phyloP scores from a whole-genome alignment of 2,888 invertebrate genomes.

The Xestia c-nigrum region DNA sequence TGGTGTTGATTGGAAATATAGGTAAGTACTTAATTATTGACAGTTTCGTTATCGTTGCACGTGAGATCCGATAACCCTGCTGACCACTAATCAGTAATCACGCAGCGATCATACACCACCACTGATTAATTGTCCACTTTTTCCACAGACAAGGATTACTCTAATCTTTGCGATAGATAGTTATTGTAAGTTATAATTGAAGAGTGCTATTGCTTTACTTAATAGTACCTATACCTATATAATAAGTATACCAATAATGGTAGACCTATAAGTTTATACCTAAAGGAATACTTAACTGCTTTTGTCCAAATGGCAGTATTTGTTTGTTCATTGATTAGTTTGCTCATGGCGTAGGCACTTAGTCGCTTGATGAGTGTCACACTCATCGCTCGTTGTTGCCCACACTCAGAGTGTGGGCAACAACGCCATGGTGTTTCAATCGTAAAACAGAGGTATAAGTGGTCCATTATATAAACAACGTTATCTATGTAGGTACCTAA shows the following conservation, averaged over 20 bases:
- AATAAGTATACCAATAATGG: neutral
- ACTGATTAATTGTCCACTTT: constrained; percentile 38
- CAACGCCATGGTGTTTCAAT: neutral
- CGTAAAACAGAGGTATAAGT: neutral
- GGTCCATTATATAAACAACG: neutral
- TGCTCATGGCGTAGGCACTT: neutral
- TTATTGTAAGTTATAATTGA: neutral
- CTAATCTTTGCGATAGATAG: constrained; percentile 10
- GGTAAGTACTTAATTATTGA: constrained; percentile 24
- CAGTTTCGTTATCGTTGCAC: constrained; percentile 43
- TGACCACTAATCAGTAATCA: constrained; percentile 53
- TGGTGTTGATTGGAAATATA: constrained; percentile 33
- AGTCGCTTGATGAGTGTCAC: constrained; percentile 2
- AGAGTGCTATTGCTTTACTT: neutral
- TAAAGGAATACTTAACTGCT: neutral
- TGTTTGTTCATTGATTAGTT: constrained; percentile 38
- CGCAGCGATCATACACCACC: constrained; percentile 39
- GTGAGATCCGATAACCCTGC: constrained; percentile 58
- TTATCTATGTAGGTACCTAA: neutral
- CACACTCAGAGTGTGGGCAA: too few relatives aligned
- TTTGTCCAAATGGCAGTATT: constrained; percentile 40
- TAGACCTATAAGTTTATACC: neutral
- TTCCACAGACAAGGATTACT: constrained; percentile 39
- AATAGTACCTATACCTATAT: neutral
- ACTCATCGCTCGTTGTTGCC: too few relatives aligned